A percentile compares a stretch with the other conserved stretches of the same genome.
Evolutionary conservation across 2,888 invertebrate genomes (phyloP).

Genomic region (Heliconius charithonia): DNA sequence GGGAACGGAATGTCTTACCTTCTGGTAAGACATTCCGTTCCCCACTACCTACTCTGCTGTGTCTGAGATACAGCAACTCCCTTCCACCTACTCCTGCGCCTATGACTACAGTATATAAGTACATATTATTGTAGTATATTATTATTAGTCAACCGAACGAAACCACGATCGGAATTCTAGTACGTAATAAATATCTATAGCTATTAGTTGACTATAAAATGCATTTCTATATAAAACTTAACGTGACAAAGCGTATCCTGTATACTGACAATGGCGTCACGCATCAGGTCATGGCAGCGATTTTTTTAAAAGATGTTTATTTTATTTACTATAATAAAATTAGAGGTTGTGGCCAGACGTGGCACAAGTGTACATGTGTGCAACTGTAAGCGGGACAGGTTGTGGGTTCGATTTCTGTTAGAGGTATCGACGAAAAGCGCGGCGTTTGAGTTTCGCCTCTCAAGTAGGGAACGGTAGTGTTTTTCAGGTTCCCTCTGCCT

Average conservation of each 20-base stretch:
- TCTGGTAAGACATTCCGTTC: too few relatives aligned
- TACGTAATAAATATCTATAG: neutral
- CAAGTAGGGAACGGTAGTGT: neutral
- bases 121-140: too few relatives aligned
- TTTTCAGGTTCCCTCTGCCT: neutral
- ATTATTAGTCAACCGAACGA: neutral
- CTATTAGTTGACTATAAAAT: neutral
- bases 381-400: neutral
- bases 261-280: constrained; percentile 13
- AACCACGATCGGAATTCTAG: neutral
- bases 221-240: constrained; percentile 9
- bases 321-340: neutral
- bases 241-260: constrained; percentile 23
- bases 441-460: neutral
- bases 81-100: too few relatives aligned
- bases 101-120: too few relatives aligned
- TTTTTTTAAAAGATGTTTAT: neutral
- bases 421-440: neutral
- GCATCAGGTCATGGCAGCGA: neutral
- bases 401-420: neutral
- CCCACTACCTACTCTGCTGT: too few relatives aligned
- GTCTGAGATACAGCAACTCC: too few relatives aligned
- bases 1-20: too few relatives aligned
- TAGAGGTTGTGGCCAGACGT: neutral
- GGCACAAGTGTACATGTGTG: neutral